A percentile compares a stretch with the other conserved stretches of the same genome.
These are phyloP conservation scores for Pyrgilauda ruficollis DNA, from an alignment of 2,113 vertebrate genomes.

Conservation along the genomic window DNA sequence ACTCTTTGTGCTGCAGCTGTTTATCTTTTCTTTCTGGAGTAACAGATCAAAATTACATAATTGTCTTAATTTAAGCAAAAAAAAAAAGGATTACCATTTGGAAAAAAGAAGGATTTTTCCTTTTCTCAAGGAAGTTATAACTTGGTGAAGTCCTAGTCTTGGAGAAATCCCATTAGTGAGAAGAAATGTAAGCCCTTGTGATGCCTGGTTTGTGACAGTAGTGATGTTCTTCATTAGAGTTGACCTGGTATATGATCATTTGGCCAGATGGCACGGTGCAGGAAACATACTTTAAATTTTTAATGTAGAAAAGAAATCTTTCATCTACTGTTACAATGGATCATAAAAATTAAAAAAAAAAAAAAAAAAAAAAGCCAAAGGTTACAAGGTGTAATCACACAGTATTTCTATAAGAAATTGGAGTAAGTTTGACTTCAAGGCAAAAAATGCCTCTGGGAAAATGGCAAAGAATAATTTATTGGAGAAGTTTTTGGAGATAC, in stretches of 20 bases:
- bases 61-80: background rate
- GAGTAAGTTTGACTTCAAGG: background rate
- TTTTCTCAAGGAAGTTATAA: background rate
- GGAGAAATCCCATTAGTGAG: background rate
- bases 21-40: background rate
- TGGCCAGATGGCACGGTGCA: background rate
- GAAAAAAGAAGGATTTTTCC: background rate
- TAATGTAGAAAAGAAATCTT: background rate
- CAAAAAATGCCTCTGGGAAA: background rate
- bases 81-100: background rate
- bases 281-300: background rate
- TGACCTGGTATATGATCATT: background rate
- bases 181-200: background rate
- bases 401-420: background rate
- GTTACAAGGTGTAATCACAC: background rate
- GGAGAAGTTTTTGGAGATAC: background rate
- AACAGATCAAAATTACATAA: slow-evolving; percentile 4
- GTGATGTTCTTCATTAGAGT: background rate
- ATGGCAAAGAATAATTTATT: background rate
- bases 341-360: background rate
- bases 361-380: background rate
- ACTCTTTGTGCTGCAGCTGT: background rate
- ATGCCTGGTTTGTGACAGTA: background rate
- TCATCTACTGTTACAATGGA: background rate
- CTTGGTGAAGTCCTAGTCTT: background rate